Conservation (phyloP, 2,113 vertebrate species). For the Fukomys damarensis region DNA sequence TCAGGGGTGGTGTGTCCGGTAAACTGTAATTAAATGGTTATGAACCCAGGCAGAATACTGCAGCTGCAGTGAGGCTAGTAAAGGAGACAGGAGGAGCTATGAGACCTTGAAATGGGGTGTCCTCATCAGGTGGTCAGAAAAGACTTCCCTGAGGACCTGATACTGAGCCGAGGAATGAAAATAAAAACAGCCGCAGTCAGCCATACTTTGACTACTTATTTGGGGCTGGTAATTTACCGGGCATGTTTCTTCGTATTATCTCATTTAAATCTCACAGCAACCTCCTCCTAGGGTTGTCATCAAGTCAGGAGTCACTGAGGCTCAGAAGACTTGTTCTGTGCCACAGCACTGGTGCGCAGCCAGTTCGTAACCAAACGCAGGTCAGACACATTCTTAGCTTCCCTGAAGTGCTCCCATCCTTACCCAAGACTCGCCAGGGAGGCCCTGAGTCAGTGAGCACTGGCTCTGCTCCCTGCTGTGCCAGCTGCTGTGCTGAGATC, state of each 20-base stretch:
- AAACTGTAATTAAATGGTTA: not conserved
- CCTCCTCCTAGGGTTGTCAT: not conserved
- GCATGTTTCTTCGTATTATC: not conserved
- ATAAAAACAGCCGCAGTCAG: not conserved
- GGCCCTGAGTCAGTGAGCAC: not conserved
- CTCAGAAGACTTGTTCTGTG: not conserved
- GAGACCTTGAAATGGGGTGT: not conserved
- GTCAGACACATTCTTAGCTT: not conserved
- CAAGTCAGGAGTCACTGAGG: not conserved
- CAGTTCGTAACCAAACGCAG: not conserved
- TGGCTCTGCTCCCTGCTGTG: not conserved
- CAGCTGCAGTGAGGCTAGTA: not conserved
- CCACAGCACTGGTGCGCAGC: not conserved
- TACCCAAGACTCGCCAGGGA: not conserved
- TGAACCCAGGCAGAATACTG: not conserved
- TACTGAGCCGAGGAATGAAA: not conserved
- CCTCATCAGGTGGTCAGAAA: not conserved
- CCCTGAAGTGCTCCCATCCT: not conserved
- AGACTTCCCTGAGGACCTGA: not conserved
- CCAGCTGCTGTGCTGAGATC: not conserved
- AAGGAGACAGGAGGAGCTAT: not conserved
- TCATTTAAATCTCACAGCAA: constrained; percentile 17
- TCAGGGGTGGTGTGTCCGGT: not conserved
- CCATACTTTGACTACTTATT: not conserved
- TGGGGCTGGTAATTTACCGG: not conserved